phyloP scores from a whole-genome alignment of 92 coral and sea anemone species.

The Phenganax marumi region DNA sequence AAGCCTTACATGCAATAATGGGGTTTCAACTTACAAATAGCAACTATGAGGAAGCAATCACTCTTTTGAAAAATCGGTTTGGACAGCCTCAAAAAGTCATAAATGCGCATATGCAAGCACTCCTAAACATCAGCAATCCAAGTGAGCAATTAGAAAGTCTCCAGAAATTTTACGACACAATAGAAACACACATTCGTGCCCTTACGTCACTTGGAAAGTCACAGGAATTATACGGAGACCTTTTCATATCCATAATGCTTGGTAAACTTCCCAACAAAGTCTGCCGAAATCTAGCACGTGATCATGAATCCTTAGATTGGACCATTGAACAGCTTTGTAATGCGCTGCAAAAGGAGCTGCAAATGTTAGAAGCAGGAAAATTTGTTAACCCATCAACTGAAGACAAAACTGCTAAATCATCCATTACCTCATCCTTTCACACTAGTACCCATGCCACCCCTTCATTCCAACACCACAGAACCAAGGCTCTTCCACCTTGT shows the following conservation, averaged over 20 bases:
- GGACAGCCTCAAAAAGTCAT: conserved; percentile 17
- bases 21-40: too few species aligned
- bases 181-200: conserved; percentile 45
- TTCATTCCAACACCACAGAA: neutral
- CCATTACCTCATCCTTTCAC: conserved; percentile 29
- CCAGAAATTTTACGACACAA: conserved; percentile 36
- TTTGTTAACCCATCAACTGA: neutral
- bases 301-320: neutral
- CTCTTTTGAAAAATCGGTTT: conserved; percentile 36
- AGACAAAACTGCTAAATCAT: neutral
- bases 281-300: neutral
- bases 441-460: neutral
- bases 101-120: conserved; percentile 37
- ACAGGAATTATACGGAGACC: neutral
- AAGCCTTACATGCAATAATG: too few species aligned
- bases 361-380: neutral
- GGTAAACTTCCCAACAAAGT: neutral
- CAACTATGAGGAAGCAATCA: neutral
- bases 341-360: neutral
- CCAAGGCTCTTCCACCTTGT: neutral
- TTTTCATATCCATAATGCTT: neutral
- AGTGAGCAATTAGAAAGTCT: conserved; percentile 24
- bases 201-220: neutral
- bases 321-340: neutral
- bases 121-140: conserved; percentile 18